These are phyloP conservation scores for Myodes glareolus DNA, from an alignment of 2,113 vertebrate species.

Conservation along the genomic window DNA sequence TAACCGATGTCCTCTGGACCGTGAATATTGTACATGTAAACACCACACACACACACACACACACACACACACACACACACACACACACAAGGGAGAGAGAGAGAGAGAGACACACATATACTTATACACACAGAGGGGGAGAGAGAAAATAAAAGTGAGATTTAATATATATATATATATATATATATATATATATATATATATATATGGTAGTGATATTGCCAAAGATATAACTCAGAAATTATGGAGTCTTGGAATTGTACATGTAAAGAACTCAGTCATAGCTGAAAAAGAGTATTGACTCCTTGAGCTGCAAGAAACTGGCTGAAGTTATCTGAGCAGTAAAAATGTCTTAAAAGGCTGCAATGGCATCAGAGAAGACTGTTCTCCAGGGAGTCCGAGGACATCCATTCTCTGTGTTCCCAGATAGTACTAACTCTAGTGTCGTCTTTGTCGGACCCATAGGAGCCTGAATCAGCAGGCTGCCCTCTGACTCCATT, in stretches of 20 bases:
- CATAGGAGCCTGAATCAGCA: neutral
- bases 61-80: neutral
- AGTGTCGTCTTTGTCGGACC: neutral
- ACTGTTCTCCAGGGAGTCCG: neutral
- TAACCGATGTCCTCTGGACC: neutral
- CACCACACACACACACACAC: neutral
- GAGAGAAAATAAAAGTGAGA: neutral
- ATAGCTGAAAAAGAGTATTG: neutral
- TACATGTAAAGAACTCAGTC: neutral
- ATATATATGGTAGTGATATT: neutral
- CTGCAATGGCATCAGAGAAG: neutral
- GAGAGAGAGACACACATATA: neutral
- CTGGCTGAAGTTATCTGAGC: neutral
- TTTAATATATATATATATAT: neutral
- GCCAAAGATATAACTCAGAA: neutral
- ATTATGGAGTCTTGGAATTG: conserved; percentile 19
- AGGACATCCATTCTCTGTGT: neutral
- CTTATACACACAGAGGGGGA: neutral
- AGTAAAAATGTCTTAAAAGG: conserved; percentile 8
- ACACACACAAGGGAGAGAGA: no score
- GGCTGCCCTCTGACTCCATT: neutral
- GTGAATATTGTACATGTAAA: neutral
- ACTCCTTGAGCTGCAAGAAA: neutral
- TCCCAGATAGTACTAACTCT: neutral
- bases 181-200: neutral